Conservation (phyloP, 2,888 invertebrate species). For the Bedellia somnulentella region DNA sequence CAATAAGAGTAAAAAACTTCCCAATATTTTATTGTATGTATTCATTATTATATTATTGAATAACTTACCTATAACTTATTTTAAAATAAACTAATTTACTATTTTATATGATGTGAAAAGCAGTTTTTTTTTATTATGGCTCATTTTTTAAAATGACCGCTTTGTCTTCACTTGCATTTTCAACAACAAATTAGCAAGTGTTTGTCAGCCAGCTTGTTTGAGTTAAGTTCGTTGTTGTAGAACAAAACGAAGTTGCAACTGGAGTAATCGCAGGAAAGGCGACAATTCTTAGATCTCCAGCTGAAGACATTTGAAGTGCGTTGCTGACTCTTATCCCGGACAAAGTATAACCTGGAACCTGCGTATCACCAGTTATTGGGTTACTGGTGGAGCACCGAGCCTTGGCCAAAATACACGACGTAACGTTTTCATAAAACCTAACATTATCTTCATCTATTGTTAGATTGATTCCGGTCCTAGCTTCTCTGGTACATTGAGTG, state of each 20-base stretch:
- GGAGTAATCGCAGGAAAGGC: conserved; percentile 53
- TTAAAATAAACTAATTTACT: no score
- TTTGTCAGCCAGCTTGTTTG: conserved; percentile 54
- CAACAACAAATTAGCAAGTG: conserved; percentile 30
- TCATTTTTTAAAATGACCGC: no score
- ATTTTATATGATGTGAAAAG: no score
- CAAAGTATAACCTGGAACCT: conserved; percentile 48
- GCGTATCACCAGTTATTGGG: conserved; percentile 66
- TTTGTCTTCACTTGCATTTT: no score
- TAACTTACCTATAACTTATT: no score
- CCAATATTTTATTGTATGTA: no score
- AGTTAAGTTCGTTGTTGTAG: conserved; percentile 45
- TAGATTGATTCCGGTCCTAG: conserved; percentile 48
- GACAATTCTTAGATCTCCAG: conserved; percentile 56
- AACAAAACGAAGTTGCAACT: conserved; percentile 56
- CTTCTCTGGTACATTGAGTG: conserved; percentile 53
- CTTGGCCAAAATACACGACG: conserved; percentile 66
- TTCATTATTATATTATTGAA: no score
- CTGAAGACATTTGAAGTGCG: conserved; percentile 56
- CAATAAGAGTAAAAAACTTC: no score
- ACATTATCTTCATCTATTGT: conserved; percentile 50
- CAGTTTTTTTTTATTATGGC: no score
- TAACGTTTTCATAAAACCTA: conserved; percentile 64
- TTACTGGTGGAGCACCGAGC: conserved; percentile 64
- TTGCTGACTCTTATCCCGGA: conserved; percentile 44